Conservation (phyloP, 2,888 invertebrate species). For the Andrena flavipes region DNA sequence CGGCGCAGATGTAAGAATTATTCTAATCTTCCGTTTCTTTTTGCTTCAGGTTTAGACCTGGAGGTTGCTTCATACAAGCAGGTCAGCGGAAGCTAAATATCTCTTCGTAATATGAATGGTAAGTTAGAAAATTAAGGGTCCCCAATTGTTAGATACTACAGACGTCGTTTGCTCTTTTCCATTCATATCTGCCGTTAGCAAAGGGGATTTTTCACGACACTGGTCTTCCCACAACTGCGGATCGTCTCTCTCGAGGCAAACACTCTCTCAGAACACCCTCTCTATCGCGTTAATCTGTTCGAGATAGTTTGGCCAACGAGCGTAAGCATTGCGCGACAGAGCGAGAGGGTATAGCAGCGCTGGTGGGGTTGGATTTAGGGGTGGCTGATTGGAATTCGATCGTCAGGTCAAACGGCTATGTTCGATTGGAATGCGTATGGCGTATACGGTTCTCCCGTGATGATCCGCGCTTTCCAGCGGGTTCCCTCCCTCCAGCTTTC, state of each 20-base stretch:
- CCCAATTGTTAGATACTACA: not conserved
- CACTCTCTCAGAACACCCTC: constrained; percentile 43
- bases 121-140: not conserved
- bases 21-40: not conserved
- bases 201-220: not conserved
- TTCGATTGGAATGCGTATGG: constrained; percentile 79
- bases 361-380: constrained; percentile 54
- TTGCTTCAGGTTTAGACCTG: not conserved
- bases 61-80: not conserved
- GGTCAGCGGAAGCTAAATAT: not conserved
- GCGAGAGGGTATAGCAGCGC: not conserved
- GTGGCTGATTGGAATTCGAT: constrained; percentile 80
- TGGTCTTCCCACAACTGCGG: too few relatives aligned
- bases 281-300: constrained; percentile 64
- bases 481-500: constrained; percentile 20
- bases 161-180: not conserved
- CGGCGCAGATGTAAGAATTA: too few relatives aligned
- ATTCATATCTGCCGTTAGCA: not conserved
- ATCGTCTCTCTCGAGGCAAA: constrained; percentile 37
- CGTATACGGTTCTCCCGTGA: constrained; percentile 68
- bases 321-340: constrained; percentile 47
- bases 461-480: constrained; percentile 50
- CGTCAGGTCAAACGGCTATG: constrained; percentile 78
- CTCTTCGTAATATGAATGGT: too few relatives aligned
- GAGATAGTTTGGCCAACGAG: constrained; percentile 53